These are phyloP conservation scores for Patella depressa DNA, from an alignment of 2,888 invertebrate species.

Conservation along the genomic window DNA sequence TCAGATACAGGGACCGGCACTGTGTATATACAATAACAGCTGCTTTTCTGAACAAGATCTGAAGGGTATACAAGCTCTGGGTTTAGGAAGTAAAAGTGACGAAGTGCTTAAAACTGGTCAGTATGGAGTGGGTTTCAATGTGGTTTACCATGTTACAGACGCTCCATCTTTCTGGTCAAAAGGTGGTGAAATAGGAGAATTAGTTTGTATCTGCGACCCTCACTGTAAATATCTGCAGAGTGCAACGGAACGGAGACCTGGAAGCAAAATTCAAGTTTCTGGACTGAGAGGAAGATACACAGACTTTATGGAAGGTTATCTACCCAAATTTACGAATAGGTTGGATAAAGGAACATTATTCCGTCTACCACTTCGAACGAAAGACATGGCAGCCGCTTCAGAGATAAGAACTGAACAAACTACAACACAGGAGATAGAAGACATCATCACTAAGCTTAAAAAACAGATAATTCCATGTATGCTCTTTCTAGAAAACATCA, in stretches of 20 bases:
- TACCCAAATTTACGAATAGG: constrained; percentile 3
- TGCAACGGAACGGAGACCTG: constrained; percentile 33
- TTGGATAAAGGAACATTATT: constrained; percentile 46
- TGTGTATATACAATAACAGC: constrained; percentile 54
- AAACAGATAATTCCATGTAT: constrained; percentile 43
- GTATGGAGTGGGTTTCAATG: constrained; percentile 62
- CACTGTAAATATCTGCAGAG: constrained; percentile 55
- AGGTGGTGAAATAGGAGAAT: constrained; percentile 46
- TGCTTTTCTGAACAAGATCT: constrained; percentile 48
- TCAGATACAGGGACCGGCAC: constrained; percentile 54
- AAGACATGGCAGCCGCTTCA: constrained; percentile 47
- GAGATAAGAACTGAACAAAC: constrained; percentile 34
- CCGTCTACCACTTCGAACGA: constrained; percentile 50
- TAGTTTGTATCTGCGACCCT: constrained; percentile 64
- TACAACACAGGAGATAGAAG: constrained; percentile 5
- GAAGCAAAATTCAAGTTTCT: constrained; percentile 26
- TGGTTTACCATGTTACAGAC: constrained; percentile 60
- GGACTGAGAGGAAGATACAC: constrained; percentile 2
- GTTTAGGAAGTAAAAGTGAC: constrained; percentile 51
- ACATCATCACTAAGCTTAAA: constrained; percentile 16
- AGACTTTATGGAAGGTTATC: constrained; percentile 25
- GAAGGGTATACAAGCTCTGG: constrained; percentile 51
- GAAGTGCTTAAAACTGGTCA: constrained; percentile 54
- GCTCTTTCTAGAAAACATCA: constrained; percentile 60
- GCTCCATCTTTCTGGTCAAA: constrained; percentile 53